These are phyloP conservation scores for Spinibarbus caldwelli DNA, from an alignment of 2,797 vertebrate species.

Conservation along the genomic window DNA sequence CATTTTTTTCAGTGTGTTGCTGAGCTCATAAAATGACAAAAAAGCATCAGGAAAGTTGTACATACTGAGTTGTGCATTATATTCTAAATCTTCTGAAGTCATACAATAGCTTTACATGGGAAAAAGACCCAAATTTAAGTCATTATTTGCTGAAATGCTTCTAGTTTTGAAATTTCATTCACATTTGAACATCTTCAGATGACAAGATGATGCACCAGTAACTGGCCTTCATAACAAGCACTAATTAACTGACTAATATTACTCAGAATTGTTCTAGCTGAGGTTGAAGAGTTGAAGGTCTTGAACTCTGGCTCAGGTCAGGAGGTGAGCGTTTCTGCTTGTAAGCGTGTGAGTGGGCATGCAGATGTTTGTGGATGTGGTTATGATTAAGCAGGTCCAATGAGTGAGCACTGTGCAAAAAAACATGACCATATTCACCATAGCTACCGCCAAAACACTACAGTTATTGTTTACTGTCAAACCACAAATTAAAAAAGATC, in stretches of 20 bases:
- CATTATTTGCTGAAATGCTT: not conserved
- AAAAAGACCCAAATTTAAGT: not conserved
- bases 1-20: too few species aligned
- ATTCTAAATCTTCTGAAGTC: not conserved
- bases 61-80: not conserved
- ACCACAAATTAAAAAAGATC: not conserved
- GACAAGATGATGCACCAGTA: not conserved
- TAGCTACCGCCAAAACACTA: conserved; percentile 14
- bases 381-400: conserved; percentile 50
- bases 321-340: not conserved
- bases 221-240: too few species aligned
- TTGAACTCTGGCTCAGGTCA: not conserved
- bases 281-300: not conserved
- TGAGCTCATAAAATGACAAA: not conserved
- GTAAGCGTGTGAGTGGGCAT: not conserved
- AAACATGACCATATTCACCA: conserved; percentile 11
- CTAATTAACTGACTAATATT: not conserved
- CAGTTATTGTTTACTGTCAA: not conserved
- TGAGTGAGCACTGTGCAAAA: conserved; percentile 29
- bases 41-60: not conserved
- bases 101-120: not conserved
- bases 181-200: not conserved
- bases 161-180: not conserved
- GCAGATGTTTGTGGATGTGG: conserved; percentile 28
- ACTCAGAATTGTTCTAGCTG: not conserved